Evolutionary conservation across 1,140 invertebrate genomes (phyloP).

Genomic region (Amphibalanus amphitrite): DNA sequence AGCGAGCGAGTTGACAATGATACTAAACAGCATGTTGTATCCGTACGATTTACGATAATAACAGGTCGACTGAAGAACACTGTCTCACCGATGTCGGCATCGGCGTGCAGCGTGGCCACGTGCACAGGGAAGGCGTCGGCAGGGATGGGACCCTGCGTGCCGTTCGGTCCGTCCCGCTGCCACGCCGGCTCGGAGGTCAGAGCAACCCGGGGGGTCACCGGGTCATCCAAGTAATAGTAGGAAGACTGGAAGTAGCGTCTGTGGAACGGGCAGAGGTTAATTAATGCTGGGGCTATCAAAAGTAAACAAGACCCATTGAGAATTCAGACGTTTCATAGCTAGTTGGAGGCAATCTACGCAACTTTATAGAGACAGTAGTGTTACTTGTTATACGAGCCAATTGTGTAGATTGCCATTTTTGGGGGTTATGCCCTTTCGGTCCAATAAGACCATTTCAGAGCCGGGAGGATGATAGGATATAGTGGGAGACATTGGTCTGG

Average conservation of each 20-base stretch:
- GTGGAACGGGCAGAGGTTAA: constrained; percentile 14
- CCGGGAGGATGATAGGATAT: too few relatives aligned
- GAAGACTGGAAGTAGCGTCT: constrained; percentile 62
- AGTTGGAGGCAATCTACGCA: not conserved
- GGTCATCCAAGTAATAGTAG: constrained; percentile 68
- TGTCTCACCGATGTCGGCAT: constrained; percentile 38
- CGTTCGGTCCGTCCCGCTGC: not conserved
- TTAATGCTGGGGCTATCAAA: too few relatives aligned
- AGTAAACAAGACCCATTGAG: not conserved
- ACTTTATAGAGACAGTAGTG: not conserved
- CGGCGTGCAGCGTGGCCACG: constrained; percentile 62
- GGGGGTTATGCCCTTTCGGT: too few relatives aligned
- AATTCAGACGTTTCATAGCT: not conserved
- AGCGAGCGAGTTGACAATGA: too few relatives aligned
- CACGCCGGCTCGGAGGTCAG: not conserved
- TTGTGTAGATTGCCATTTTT: too few relatives aligned
- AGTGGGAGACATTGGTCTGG: too few relatives aligned
- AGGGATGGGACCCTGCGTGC: constrained; percentile 36
- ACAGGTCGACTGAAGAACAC: too few relatives aligned
- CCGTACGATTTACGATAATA: too few relatives aligned
- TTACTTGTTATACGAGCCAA: too few relatives aligned
- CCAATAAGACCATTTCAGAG: too few relatives aligned
- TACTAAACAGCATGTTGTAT: too few relatives aligned
- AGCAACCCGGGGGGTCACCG: constrained; percentile 17
- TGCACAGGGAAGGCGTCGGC: constrained; percentile 56